Base-by-base conservation (phyloP, 2,888 invertebrate species). In the Alloscopus bannaensis region DNA sequence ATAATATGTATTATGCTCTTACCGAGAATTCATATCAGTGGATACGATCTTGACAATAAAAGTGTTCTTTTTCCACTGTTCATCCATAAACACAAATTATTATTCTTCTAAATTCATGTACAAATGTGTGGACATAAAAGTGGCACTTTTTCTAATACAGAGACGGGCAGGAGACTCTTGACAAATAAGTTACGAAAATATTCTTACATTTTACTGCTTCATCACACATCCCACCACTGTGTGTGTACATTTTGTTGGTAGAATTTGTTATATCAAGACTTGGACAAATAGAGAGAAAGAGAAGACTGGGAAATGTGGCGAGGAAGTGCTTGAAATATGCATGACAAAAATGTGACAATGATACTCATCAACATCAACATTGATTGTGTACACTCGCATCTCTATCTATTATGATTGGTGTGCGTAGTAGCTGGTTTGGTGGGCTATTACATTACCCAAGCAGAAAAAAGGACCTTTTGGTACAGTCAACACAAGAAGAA, bases 131-230 rank as follows among this genome's bases (percentile, higher is more conserved):
- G 22, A 36, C 26, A 45, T 29, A 47, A n/a, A n/a, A 65, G 65
- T 65, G 47, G 47, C 65, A 65, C 65, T 65, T 65, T 47, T 60
- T 20, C 24, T 64, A 40, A 42, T 57, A n/a, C 45, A 59, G 57
- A n/a, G n/a, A 69, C 66, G 60, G 76, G 68, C 75, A 75, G 76
- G 47, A 76, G 76, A n/a, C 68, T 68, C 76, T 76, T 76, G 76
- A 76, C 76, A 76, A 76, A 76, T 76, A 76, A 76, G 76, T 76
- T 68, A 76, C 76, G 68, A 76, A 76, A 76, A 47, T 65, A 40
- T 28, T 20, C 26, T 40, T 20, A 36, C 42, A 62, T 64, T 40
- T 59, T 31, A 29, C 59, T 59, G 22, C 24, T 59, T 29, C 36
- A 8, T 36, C 36, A 8, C 13, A 6, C 45, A 45, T 45, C 18